Conservation (phyloP, 53 echinoderm and acorn worm genomes). For the Hippasteria phrygiana region DNA sequence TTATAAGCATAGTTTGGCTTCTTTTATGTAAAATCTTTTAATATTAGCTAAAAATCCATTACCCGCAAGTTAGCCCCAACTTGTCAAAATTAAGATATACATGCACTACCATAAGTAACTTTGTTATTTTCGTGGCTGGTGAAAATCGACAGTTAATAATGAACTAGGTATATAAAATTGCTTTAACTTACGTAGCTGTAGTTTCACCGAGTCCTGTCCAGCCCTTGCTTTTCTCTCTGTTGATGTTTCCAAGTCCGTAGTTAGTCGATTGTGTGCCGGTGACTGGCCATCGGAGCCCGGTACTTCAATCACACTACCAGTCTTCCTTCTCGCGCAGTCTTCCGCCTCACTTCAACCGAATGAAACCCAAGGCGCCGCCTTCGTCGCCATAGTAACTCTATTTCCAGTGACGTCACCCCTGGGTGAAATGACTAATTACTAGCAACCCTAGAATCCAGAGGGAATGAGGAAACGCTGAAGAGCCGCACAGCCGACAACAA, state of each 20-base stretch:
- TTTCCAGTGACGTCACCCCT: conserved; percentile 49
- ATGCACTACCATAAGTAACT: too few species aligned
- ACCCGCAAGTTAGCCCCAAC: too few species aligned
- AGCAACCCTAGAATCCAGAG: neutral
- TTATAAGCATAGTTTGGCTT: too few species aligned
- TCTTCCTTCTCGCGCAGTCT: conserved; percentile 15
- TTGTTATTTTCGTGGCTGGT: too few species aligned
- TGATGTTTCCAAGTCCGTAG: neutral
- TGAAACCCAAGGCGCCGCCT: conserved; percentile 57
- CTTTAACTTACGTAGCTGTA: too few species aligned
- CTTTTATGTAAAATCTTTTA: too few species aligned
- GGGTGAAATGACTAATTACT: conserved; percentile 58
- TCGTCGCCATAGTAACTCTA: conserved; percentile 40
- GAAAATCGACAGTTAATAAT: too few species aligned
- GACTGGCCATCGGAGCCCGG: neutral
- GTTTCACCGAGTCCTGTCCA: too few species aligned
- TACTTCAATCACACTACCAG: conserved; percentile 21
- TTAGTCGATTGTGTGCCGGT: neutral
- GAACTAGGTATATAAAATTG: too few species aligned
- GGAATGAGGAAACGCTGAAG: neutral
- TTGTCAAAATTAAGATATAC: too few species aligned
- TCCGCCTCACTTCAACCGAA: conserved; percentile 47
- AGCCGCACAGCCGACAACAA: neutral
- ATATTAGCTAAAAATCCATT: too few species aligned
- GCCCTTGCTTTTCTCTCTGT: too few species aligned